Conservation (phyloP, 2,113 vertebrate genomes). For the Pteropus alecto region DNA sequence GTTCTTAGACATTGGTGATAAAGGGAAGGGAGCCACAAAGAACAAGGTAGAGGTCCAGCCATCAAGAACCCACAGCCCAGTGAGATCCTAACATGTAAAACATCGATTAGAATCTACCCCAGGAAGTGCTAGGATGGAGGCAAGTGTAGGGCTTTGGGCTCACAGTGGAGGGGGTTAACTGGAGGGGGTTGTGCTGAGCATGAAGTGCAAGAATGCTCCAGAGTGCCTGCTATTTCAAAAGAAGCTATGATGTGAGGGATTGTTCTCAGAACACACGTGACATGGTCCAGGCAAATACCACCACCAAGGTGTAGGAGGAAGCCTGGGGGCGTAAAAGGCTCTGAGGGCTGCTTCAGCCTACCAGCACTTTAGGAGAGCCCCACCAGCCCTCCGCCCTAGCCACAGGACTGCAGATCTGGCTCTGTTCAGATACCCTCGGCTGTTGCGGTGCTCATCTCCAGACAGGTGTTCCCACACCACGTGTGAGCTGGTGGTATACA, state of each 20-base stretch:
- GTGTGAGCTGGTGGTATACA: background rate
- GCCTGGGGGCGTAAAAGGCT: background rate
- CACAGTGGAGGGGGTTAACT: background rate
- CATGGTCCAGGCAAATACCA: background rate
- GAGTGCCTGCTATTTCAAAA: accelerated
- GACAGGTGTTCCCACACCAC: background rate
- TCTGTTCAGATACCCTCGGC: background rate
- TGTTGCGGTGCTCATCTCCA: background rate
- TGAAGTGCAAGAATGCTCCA: too few relatives aligned
- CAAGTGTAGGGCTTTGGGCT: accelerated
- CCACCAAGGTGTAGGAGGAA: background rate
- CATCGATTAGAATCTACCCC: background rate
- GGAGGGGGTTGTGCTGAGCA: background rate
- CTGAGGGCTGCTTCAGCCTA: background rate
- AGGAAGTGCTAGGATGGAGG: background rate
- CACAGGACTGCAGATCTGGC: background rate
- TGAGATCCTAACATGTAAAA: background rate
- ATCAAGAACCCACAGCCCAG: background rate
- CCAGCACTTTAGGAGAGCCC: background rate
- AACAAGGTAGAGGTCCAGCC: background rate
- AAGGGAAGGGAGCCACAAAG: background rate
- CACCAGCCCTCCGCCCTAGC: too few relatives aligned
- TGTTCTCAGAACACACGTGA: background rate
- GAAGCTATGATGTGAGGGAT: background rate
- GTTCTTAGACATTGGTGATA: background rate